A percentile compares a stretch with the other conserved stretches of the same genome.
Conservation (phyloP, 1,140 invertebrate genomes). For the Pseudomyrmex sp. region DNA sequence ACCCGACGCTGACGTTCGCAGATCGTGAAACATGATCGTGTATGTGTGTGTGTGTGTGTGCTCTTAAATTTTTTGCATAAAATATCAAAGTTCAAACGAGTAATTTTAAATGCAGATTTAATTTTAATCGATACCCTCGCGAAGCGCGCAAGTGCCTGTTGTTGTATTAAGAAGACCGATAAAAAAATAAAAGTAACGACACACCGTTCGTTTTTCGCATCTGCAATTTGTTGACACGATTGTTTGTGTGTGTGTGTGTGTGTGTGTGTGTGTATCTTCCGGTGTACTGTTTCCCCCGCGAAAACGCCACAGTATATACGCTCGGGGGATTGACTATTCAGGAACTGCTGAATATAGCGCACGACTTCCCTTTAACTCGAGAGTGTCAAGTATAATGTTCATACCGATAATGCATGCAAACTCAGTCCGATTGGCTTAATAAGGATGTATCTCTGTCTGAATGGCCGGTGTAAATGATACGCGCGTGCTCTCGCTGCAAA, state of each 20-base stretch:
- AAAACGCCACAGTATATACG: slow-evolving; percentile 32
- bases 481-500: slow-evolving; percentile 50
- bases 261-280: slow-evolving; percentile 52
- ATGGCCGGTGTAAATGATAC: slow-evolving; percentile 70
- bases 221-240: slow-evolving; percentile 32
- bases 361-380: slow-evolving; percentile 23
- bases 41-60: too few relatives aligned
- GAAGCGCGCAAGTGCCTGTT: neutral
- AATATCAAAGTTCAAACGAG: neutral
- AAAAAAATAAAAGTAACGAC: too few relatives aligned
- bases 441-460: slow-evolving; percentile 71
- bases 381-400: slow-evolving; percentile 45
- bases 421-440: slow-evolving; percentile 70
- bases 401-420: slow-evolving; percentile 70
- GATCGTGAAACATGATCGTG: neutral
- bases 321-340: slow-evolving; percentile 51
- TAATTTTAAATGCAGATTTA: slow-evolving; percentile 8
- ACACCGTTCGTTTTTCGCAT: slow-evolving; percentile 27
- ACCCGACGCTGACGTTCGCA: neutral
- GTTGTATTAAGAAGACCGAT: too few relatives aligned
- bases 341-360: slow-evolving; percentile 20
- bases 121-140: neutral
- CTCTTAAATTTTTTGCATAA: slow-evolving; percentile 22
- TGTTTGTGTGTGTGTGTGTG: too few relatives aligned
- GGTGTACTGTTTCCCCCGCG: slow-evolving; percentile 35